Evolutionary conservation across 2,797 vertebrate genomes (phyloP), one percentile per base, ranked within the genome.

Genomic region (Sebastolobus alascanus): DNA sequence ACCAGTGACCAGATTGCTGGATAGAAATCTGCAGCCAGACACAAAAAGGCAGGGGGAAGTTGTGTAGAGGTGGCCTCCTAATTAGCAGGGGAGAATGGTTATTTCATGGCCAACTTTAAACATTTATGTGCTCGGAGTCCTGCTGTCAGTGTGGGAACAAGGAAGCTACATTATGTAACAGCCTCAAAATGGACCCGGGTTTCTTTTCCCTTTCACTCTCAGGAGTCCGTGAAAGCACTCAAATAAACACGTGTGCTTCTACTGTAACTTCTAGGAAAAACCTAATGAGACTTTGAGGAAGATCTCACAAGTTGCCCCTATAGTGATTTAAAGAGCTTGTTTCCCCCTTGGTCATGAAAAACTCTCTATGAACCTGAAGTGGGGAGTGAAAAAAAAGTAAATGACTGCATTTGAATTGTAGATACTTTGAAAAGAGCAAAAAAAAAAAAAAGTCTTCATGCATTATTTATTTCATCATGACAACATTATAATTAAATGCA

Each of bases 391-490:
- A 78, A 75, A 69, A 31, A 46, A 75, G 43, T 25, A 80, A 89
- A 86, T 8, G 43, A 31, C 75, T 80, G 35, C 73, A 92, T 95
- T 90, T 91, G 84, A 93, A 92, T 93, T 94, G 88, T 87, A 92
- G 85, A 93, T 92, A 83, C 46, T 85, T 80, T 56, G 64, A 56
- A 84, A 73, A 58, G 80, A 72, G 66, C 58, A 20, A 40, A 55
- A 52, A 68, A 70, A 71, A 58, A 31, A 64, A 66, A 29, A 27
- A 58, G 54, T 60, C 6, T 1, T 4, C 58, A 92, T 94, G 90
- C 92, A 94, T 94, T 85, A 94, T 93, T 92, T 85, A 95, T 95
- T 83, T 89, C 72, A 90, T 92, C 89, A 92, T 82, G 87, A 92
- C 79, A 85, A 92, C 80, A 83, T 87, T 83, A 88, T 92, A 94